These are phyloP conservation scores for Danio tinwini DNA, from an alignment of 2,797 vertebrate species.

Conservation along the genomic window DNA sequence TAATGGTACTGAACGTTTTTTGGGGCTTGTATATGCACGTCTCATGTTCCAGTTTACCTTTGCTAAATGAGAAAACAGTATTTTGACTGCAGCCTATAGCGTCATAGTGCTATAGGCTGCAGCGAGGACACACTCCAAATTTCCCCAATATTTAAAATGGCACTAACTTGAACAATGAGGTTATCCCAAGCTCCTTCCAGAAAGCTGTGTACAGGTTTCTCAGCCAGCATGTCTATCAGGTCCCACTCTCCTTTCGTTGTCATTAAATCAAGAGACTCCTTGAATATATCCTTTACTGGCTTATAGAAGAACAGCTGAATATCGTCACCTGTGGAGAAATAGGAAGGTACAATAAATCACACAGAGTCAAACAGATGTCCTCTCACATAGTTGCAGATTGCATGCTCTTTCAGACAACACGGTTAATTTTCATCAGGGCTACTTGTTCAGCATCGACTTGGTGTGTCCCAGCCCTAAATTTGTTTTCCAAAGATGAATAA, in stretches of 20 bases:
- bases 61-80: no score
- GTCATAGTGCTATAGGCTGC: no score
- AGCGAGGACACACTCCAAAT: not conserved
- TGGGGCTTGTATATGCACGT: no score
- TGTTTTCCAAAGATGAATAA: no score
- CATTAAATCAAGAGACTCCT: conserved; percentile 58
- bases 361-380: not conserved
- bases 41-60: no score
- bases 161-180: conserved; percentile 65
- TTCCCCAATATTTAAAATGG: not conserved
- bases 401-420: no score
- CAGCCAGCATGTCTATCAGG: conserved; percentile 63
- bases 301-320: conserved; percentile 30
- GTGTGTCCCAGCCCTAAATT: no score
- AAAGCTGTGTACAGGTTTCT: not conserved
- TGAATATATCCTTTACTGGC: conserved; percentile 48
- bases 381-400: no score
- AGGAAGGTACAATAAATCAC: not conserved
- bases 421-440: no score
- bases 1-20: no score
- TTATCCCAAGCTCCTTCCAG: conserved; percentile 36
- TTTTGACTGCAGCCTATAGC: no score
- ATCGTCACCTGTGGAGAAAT: conserved; percentile 57
- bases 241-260: conserved; percentile 74
- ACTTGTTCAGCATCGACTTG: no score